Conservation (phyloP, 2,797 vertebrate species). For the Protosalanx chinensis region DNA sequence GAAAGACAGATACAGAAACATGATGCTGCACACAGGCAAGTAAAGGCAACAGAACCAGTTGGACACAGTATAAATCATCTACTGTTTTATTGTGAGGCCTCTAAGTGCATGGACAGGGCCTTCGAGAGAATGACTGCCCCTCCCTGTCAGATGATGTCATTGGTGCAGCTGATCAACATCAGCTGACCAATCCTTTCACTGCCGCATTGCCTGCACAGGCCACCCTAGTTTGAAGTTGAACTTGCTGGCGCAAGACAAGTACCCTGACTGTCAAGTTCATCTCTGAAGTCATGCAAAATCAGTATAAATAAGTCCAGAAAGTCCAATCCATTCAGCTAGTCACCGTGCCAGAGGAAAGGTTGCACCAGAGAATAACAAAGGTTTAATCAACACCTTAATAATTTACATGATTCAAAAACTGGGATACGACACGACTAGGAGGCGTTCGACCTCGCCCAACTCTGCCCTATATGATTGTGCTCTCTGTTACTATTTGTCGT, state of each 20-base stretch:
- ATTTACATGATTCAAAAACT: conserved; percentile 50
- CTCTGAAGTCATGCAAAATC: background rate
- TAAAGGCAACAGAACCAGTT: background rate
- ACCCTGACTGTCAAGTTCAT: background rate
- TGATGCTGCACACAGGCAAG: background rate
- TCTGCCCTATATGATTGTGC: too few species aligned
- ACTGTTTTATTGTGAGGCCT: background rate
- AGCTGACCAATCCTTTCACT: conserved; percentile 41
- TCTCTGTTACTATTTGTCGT: too few species aligned
- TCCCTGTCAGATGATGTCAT: conserved; percentile 32
- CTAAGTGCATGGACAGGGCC: conserved; percentile 14
- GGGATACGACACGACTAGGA: too few species aligned
- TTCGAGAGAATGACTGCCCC: conserved; percentile 10
- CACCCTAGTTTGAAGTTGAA: background rate
- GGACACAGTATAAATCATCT: too few species aligned
- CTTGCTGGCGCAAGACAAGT: conserved; percentile 10
- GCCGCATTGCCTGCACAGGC: conserved; percentile 34
- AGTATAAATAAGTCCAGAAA: background rate
- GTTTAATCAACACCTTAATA: background rate
- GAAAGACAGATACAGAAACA: conserved; percentile 22
- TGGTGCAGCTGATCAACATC: conserved; percentile 9
- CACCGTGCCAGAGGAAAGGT: background rate
- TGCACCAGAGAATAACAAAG: background rate
- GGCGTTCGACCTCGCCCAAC: too few species aligned
- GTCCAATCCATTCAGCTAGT: background rate